Evolutionary conservation across 2,113 vertebrate genomes (phyloP).

Genomic region (Salvator merianae): DNA sequence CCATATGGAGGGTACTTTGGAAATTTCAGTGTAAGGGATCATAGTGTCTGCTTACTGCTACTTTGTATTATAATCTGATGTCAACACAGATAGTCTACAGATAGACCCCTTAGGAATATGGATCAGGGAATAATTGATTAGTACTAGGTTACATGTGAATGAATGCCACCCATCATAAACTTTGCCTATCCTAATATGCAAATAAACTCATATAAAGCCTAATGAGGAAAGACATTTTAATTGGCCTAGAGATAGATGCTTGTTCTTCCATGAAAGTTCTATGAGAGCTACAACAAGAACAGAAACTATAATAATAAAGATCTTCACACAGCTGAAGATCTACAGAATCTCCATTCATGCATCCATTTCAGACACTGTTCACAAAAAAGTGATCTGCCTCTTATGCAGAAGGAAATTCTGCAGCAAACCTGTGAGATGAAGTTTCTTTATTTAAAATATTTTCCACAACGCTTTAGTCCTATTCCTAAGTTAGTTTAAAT

Average conservation of each 20-base stretch:
- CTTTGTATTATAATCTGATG: constrained; percentile 62
- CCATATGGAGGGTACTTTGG: constrained; percentile 57
- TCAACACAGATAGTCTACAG: constrained; percentile 66
- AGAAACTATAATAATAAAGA: background rate
- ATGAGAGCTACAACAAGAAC: constrained; percentile 13
- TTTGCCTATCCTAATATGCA: constrained; percentile 21
- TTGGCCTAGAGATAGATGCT: constrained; percentile 64
- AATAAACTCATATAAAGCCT: constrained; percentile 34
- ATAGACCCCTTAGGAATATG: constrained; percentile 62
- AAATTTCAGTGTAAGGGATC: constrained; percentile 58
- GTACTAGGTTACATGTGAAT: constrained; percentile 68
- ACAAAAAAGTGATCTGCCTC: background rate
- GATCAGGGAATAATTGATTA: constrained; percentile 72
- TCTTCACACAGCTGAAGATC: background rate
- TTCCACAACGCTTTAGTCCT: background rate
- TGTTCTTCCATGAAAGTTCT: constrained; percentile 34
- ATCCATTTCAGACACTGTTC: too few species aligned
- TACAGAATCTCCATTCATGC: background rate
- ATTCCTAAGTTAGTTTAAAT: background rate
- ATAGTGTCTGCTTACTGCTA: constrained; percentile 60
- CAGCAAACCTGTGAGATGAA: background rate
- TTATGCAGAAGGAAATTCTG: background rate
- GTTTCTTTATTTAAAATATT: background rate
- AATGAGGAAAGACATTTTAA: constrained; percentile 58
- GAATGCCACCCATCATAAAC: constrained; percentile 68